These are phyloP conservation scores for Aleadryas rufinucha DNA, from an alignment of 2,113 vertebrate species.

Conservation along the genomic window DNA sequence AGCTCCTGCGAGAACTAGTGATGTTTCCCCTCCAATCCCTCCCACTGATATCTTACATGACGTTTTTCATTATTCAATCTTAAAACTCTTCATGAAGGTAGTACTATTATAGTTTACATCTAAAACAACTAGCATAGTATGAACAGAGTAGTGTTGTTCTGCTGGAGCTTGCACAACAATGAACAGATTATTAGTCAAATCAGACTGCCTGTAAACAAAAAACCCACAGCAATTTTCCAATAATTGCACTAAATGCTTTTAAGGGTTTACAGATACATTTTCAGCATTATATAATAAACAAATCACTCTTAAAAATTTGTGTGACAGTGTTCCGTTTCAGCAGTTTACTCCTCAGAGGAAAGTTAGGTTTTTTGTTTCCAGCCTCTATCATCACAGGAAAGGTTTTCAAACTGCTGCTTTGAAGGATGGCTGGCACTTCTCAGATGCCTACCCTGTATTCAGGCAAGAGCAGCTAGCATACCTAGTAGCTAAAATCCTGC, in stretches of 20 bases:
- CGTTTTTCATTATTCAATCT: not conserved
- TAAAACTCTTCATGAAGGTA: not conserved
- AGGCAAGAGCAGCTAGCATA: not conserved
- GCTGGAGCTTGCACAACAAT: accelerated
- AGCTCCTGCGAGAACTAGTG: not conserved
- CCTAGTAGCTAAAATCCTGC: not conserved
- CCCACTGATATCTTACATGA: not conserved
- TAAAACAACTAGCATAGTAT: not conserved
- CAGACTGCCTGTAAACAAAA: not conserved
- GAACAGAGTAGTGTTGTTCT: not conserved
- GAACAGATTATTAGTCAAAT: not conserved
- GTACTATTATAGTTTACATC: not conserved
- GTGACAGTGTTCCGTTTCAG: accelerated
- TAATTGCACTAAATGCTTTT: not conserved
- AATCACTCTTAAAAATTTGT: not conserved
- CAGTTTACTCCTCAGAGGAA: not conserved
- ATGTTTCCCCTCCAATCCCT: not conserved
- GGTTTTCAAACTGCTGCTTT: not conserved
- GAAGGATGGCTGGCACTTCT: not conserved
- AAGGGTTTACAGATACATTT: not conserved
- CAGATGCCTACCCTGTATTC: not conserved
- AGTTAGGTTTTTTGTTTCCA: not conserved
- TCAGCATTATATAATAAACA: not conserved
- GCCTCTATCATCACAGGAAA: not conserved
- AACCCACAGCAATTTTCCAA: not conserved